Conservation (phyloP, 1,140 invertebrate genomes). For the Colletes latitarsis region DNA sequence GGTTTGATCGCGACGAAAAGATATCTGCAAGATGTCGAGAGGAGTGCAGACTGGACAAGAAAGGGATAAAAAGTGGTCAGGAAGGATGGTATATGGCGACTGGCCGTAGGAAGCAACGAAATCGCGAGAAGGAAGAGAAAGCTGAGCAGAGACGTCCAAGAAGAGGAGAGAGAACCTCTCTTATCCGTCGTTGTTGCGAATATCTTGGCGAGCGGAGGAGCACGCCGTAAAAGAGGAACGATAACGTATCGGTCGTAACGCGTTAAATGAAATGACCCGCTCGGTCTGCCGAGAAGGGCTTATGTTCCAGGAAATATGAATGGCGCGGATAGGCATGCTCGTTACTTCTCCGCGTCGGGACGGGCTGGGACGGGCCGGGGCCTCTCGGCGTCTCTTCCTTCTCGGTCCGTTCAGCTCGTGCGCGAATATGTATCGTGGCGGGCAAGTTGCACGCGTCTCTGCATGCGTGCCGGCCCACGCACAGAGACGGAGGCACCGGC, state of each 20-base stretch:
- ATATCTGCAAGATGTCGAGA: not conserved
- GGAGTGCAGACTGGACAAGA: not conserved
- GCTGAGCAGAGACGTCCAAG: not conserved
- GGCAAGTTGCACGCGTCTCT: constrained; percentile 25
- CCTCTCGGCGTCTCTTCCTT: not conserved
- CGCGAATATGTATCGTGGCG: constrained; percentile 28
- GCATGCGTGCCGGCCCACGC: constrained; percentile 58
- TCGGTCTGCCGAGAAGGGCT: not conserved
- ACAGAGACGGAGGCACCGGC: constrained; percentile 58
- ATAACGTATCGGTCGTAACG: constrained; percentile 43
- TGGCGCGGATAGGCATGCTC: constrained; percentile 41
- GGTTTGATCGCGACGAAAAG: not conserved
- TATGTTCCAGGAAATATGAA: constrained; percentile 49
- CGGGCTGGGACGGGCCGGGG: too few relatives aligned
- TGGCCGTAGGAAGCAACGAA: not conserved
- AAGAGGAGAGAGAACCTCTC: not conserved
- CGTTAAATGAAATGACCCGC: constrained; percentile 41
- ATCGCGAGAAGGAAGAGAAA: constrained; percentile 1
- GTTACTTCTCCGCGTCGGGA: constrained; percentile 17
- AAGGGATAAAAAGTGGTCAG: not conserved
- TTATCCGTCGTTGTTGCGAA: not conserved
- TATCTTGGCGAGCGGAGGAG: too few relatives aligned
- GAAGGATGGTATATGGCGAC: not conserved
- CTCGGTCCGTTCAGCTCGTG: not conserved
- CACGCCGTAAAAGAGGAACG: not conserved